These are phyloP conservation scores for Neoscelio sp. DNA, from an alignment of 2,888 invertebrate genomes.

Conservation along the genomic window DNA sequence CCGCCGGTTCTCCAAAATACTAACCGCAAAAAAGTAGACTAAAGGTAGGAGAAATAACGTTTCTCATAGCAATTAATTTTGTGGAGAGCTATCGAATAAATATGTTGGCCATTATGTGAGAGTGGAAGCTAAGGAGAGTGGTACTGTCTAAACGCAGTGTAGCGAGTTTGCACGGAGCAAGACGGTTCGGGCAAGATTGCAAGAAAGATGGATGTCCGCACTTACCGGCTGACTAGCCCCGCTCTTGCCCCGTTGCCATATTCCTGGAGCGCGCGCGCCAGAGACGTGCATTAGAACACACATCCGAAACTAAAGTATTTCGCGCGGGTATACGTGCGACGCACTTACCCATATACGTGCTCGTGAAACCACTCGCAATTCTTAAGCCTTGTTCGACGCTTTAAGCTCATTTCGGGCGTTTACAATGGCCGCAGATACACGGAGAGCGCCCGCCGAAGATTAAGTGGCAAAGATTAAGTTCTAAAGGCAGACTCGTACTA, in stretches of 20 bases:
- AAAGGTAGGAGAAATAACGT: slow-evolving; percentile 30
- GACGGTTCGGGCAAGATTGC: slow-evolving; percentile 62
- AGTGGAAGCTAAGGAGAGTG: slow-evolving; percentile 47
- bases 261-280: neutral
- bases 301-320: slow-evolving; percentile 26
- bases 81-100: slow-evolving; percentile 52
- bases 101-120: slow-evolving; percentile 50
- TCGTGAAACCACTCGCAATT: slow-evolving; percentile 58
- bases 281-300: neutral
- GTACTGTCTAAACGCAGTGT: slow-evolving; percentile 32
- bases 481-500: slow-evolving; percentile 59
- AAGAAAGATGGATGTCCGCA: slow-evolving; percentile 72
- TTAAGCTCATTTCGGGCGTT: slow-evolving; percentile 65
- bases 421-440: slow-evolving; percentile 67
- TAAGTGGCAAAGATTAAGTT: slow-evolving; percentile 66
- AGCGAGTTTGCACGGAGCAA: slow-evolving; percentile 18
- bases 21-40: slow-evolving; percentile 15
- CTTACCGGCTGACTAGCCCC: slow-evolving; percentile 72
- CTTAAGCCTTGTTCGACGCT: slow-evolving; percentile 69
- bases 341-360: slow-evolving; percentile 39
- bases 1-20: slow-evolving; percentile 5
- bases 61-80: slow-evolving; percentile 50
- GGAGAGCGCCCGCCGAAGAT: slow-evolving; percentile 58
- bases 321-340: slow-evolving; percentile 23
- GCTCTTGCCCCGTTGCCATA: slow-evolving; percentile 59